These are phyloP conservation scores for Perca flavescens DNA, from an alignment of 2,113 vertebrate genomes.

Conservation along the genomic window DNA sequence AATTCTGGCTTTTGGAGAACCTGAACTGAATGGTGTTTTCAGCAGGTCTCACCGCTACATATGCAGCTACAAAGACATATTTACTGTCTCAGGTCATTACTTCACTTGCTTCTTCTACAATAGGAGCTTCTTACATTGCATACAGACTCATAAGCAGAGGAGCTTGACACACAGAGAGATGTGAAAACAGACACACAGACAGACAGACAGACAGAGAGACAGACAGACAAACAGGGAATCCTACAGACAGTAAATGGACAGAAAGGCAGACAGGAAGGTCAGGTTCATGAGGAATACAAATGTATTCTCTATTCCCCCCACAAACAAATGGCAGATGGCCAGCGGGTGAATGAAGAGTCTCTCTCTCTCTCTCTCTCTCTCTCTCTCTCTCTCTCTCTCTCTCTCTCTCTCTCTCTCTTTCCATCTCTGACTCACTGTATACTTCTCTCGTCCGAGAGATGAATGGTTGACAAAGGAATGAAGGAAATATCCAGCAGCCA, in stretches of 20 bases:
- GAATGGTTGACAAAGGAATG: constrained; percentile 73
- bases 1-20: background rate
- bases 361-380: constrained; percentile 14
- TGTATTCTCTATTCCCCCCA: constrained; percentile 82
- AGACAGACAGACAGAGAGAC: background rate
- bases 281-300: constrained; percentile 81
- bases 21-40: background rate
- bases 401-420: constrained; percentile 22
- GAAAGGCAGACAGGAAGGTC: constrained; percentile 74
- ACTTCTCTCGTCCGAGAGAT: constrained; percentile 55
- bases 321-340: constrained; percentile 82
- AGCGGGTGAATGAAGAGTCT: constrained; percentile 76
- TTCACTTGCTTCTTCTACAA: constrained; percentile 1
- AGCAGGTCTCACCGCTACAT: background rate
- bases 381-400: constrained; percentile 16
- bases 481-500: constrained; percentile 63
- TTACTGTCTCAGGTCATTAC: background rate
- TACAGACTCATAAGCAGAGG: background rate
- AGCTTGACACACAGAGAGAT: background rate
- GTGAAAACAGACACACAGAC: background rate
- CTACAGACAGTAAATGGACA: constrained; percentile 43
- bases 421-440: constrained; percentile 30
- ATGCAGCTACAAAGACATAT: background rate
- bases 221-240: constrained; percentile 19
- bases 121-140: background rate